phyloP scores from a whole-genome alignment of 2,888 invertebrate species.

The Platycheirus albimanus region DNA sequence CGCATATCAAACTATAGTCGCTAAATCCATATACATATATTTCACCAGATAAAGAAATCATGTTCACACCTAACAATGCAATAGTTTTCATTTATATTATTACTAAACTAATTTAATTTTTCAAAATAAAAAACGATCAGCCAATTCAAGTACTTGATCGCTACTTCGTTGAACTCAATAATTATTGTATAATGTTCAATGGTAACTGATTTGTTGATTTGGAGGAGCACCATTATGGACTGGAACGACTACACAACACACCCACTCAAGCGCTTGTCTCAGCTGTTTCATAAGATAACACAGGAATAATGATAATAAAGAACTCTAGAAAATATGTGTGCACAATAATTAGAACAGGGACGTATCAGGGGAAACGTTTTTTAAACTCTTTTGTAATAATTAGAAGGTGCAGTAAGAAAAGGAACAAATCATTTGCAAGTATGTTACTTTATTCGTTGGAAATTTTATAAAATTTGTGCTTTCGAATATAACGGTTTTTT shows the following conservation, averaged over 20 bases:
- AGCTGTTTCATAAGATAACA: slow-evolving; percentile 5
- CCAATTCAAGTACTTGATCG: not conserved
- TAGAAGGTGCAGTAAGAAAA: no score
- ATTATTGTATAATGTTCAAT: slow-evolving; percentile 26
- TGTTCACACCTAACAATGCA: not conserved
- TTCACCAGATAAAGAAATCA: slow-evolving; percentile 29
- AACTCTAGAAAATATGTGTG: not conserved
- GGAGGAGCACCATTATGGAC: slow-evolving; percentile 8
- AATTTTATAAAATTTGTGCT: no score
- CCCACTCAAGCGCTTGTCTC: slow-evolving; percentile 3
- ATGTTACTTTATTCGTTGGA: no score
- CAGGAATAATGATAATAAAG: not conserved
- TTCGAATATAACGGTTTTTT: no score
- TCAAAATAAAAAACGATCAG: not conserved
- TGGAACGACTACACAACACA: not conserved
- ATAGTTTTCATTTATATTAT: slow-evolving; percentile 18
- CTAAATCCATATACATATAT: not conserved
- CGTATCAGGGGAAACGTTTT: not conserved
- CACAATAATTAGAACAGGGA: not conserved
- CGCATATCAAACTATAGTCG: slow-evolving; percentile 1
- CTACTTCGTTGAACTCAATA: slow-evolving; percentile 15
- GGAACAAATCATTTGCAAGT: no score
- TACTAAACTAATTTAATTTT: not conserved
- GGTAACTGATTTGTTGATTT: slow-evolving; percentile 16
- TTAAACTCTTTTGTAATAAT: no score